Evolutionary conservation across 2,113 vertebrate species (phyloP).

Genomic region (Atlantisia rogersi): DNA sequence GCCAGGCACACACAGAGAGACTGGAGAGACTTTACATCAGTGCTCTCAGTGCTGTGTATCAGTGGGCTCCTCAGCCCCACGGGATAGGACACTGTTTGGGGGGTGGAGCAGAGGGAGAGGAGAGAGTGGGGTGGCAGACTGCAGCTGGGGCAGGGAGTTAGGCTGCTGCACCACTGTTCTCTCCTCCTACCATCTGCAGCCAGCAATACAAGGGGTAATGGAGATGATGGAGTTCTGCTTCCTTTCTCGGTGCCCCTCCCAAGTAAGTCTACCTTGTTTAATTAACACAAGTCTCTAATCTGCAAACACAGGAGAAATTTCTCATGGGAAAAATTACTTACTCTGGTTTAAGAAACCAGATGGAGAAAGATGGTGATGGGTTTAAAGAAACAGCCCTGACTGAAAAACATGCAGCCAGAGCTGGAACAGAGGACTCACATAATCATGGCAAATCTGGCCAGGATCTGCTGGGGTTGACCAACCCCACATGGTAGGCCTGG

Average conservation of each 20-base stretch:
- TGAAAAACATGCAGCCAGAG: not conserved
- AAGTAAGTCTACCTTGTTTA: not conserved
- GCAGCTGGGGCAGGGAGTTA: not conserved
- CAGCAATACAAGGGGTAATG: not conserved
- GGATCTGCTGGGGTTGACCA: not conserved
- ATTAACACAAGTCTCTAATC: not conserved
- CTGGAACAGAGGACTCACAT: not conserved
- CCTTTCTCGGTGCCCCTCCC: not conserved
- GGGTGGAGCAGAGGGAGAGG: not conserved
- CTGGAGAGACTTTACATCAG: not conserved
- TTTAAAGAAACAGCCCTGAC: not conserved
- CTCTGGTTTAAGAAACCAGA: not conserved
- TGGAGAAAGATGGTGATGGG: not conserved
- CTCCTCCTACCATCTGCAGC: not conserved
- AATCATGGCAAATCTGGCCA: not conserved
- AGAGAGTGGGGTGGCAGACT: not conserved
- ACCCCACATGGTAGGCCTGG: not conserved
- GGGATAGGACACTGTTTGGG: not conserved
- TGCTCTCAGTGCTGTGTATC: not conserved
- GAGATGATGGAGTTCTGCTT: not conserved
- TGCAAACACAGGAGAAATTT: conserved; percentile 1
- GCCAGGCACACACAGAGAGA: not conserved
- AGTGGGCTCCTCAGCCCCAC: not conserved
- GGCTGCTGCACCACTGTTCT: not conserved
- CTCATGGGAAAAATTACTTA: conserved; percentile 21